Conservation (phyloP, 2,113 vertebrate species). For the Toxotes chatareus region DNA sequence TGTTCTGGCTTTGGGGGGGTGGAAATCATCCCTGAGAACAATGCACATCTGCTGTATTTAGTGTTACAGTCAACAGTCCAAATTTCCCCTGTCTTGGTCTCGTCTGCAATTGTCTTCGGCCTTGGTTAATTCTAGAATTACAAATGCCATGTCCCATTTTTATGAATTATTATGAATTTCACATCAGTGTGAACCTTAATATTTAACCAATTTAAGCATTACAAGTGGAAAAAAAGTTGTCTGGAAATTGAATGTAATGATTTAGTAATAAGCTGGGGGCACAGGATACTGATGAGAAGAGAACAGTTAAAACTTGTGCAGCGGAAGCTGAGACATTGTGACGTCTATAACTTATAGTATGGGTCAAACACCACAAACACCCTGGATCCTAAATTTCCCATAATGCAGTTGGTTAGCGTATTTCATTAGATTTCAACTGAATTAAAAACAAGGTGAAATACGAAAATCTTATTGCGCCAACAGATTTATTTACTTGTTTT, state of each 20-base stretch:
- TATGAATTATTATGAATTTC: not conserved
- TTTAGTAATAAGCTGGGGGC: not conserved
- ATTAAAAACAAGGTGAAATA: not conserved
- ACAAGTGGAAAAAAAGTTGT: rapidly evolving
- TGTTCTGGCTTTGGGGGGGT: not conserved
- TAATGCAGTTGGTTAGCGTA: not conserved
- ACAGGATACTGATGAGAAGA: not conserved
- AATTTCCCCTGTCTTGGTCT: not conserved
- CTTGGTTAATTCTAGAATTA: conserved; percentile 4
- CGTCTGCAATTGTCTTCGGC: not conserved
- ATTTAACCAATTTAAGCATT: not conserved
- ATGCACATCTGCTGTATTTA: conserved; percentile 23
- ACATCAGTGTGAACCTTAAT: not conserved
- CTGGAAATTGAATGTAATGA: not conserved
- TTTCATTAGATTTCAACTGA: not conserved
- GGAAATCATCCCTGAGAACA: not conserved
- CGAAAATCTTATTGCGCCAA: not conserved
- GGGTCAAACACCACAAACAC: not conserved
- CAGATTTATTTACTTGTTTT: not conserved
- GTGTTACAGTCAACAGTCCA: not conserved
- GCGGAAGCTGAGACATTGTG: not conserved
- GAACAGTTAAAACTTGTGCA: not conserved
- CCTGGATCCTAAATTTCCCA: not conserved
- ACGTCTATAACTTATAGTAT: not conserved
- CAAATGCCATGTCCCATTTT: not conserved